These are phyloP conservation scores for Schrankia costaestrigalis DNA, from an alignment of 2,888 invertebrate genomes.

Conservation along the genomic window DNA sequence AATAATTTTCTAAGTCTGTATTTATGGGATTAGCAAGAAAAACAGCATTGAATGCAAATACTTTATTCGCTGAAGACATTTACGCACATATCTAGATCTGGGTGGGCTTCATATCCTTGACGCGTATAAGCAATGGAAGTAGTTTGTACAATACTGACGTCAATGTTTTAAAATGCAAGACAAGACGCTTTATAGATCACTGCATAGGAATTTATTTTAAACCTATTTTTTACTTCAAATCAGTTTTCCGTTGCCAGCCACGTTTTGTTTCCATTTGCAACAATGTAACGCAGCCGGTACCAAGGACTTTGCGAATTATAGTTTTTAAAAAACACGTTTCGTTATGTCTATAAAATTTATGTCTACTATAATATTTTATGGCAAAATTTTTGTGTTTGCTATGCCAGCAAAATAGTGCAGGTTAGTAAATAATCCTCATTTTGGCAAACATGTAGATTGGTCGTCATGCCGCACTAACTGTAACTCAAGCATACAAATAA, in stretches of 20 bases:
- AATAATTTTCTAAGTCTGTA: no score
- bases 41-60: no score
- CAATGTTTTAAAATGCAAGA: slow-evolving; percentile 55
- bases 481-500: slow-evolving; percentile 54
- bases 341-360: slow-evolving; percentile 19
- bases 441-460: slow-evolving; percentile 49
- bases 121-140: slow-evolving; percentile 33
- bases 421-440: slow-evolving; percentile 50
- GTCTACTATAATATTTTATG: no score
- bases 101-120: slow-evolving; percentile 31
- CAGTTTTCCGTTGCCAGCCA: no score
- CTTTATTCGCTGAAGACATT: no score
- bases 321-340: no score
- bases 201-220: slow-evolving; percentile 39
- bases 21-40: no score
- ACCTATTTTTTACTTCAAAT: no score
- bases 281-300: no score
- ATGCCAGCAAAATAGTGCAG: slow-evolving; percentile 10
- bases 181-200: slow-evolving; percentile 47
- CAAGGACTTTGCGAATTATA: no score
- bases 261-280: no score
- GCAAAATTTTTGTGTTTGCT: no score
- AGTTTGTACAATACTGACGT: slow-evolving; percentile 50
- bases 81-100: slow-evolving; percentile 7
- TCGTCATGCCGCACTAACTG: slow-evolving; percentile 37